Base-by-base conservation (phyloP, 35 echinoderm and acorn worm genomes). In the Apostichopus japonicus region DNA sequence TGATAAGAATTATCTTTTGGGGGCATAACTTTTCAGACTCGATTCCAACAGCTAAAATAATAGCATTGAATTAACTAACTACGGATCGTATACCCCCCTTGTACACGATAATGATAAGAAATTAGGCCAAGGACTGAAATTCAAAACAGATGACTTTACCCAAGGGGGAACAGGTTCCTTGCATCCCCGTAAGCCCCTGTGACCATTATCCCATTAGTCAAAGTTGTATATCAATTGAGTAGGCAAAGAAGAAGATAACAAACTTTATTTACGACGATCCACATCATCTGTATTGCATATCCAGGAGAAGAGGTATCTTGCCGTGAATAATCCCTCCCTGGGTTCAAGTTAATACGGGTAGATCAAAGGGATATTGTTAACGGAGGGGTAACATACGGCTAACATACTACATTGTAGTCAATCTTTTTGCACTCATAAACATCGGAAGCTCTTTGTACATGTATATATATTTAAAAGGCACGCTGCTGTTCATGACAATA, bases 71-170 rank as follows among this genome's bases (percentile, higher is more conserved):
- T 17, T 84, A 84, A 4, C 52, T 16, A 73, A 10, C 4, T 82
- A 82, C 54, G 56, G 53, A 84, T 84, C 0, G 33, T 44, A 58
- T 22, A 57, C 54, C 54, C 53, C 54, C 80, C 79, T 17, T 8
- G 16, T 56, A 56, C 17, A 22, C 27, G 27, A 24, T 17, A 17
- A 82, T 82, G 80, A 84, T 84, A 84, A 58, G 80, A 57, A 84
- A 84, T 84, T 84, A 84, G 80, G 80, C 80, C 80, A 84, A 84
- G 80, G 80, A 84, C 54, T 84, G 54, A 84, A 84, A 84, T 57
- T 22, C 54, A 58, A 84, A 84, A 55, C 80, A 84, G 80, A 84
- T 84, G 52, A 84, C 17, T 73, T 73, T 16, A 10, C 70, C 70
- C 13, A 73, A 17, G 70, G 70, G 70, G 70, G 19, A 73, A 73